A percentile compares a stretch with the other conserved stretches of the same genome.
Conservation (phyloP, 2,888 invertebrate species). For the Acanthosepion esculentum region DNA sequence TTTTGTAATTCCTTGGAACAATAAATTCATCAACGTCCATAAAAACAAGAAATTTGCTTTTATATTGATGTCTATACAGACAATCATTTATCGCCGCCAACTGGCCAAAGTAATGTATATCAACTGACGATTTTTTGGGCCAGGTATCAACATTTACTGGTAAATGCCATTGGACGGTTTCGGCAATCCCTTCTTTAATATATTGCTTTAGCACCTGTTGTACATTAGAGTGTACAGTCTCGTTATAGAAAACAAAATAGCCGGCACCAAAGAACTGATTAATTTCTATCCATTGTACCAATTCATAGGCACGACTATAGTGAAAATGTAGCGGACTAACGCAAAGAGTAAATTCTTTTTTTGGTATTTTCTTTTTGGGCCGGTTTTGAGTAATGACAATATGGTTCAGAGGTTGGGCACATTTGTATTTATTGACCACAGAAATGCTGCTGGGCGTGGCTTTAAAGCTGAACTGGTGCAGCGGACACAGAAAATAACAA, state of each 20-base stretch:
- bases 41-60: conserved; percentile 56
- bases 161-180: conserved; percentile 68
- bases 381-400: not conserved
- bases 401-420: not conserved
- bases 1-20: conserved; percentile 53
- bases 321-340: conserved; percentile 62
- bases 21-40: conserved; percentile 61
- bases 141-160: conserved; percentile 62
- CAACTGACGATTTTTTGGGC: conserved; percentile 52
- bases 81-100: conserved; percentile 65
- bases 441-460: not conserved
- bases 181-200: conserved; percentile 57
- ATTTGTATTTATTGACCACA: not conserved
- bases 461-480: conserved; percentile 12
- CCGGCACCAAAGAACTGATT: conserved; percentile 70
- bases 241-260: conserved; percentile 69
- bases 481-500: conserved; percentile 37
- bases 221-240: conserved; percentile 63
- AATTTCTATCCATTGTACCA: conserved; percentile 72
- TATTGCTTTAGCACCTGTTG: conserved; percentile 63
- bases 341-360: conserved; percentile 62
- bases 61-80: conserved; percentile 57
- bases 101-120: conserved; percentile 73
- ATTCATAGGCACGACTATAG: conserved; percentile 62
- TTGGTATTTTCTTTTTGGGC: not conserved